Evolutionary conservation across 2,113 vertebrate species (phyloP).

Genomic region (Oncorhynchus gorbuscha): DNA sequence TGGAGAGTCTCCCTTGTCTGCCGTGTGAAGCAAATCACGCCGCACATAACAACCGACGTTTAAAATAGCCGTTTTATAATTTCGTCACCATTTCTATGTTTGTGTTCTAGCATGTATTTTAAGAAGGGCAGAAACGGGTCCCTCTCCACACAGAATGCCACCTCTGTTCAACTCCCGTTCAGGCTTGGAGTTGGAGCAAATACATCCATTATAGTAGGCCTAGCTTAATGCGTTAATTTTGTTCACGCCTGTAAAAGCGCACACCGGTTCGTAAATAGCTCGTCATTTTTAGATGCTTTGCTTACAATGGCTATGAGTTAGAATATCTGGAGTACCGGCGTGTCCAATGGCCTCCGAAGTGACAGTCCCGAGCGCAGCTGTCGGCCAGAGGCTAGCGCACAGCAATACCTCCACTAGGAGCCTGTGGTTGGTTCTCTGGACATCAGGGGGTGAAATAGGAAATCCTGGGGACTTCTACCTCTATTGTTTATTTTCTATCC

Average conservation of each 20-base stretch:
- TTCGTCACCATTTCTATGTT: slow-evolving; percentile 51
- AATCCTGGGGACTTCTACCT: slow-evolving; percentile 49
- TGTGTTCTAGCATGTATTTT: slow-evolving; percentile 23
- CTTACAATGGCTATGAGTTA: slow-evolving; percentile 54
- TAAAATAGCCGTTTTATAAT: slow-evolving; percentile 31
- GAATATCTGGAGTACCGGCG: slow-evolving; percentile 51
- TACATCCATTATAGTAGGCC: too few species aligned
- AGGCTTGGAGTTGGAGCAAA: too few species aligned
- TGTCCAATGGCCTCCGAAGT: slow-evolving; percentile 69
- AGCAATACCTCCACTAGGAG: slow-evolving; percentile 21
- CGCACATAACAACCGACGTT: slow-evolving; percentile 26
- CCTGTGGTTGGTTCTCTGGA: slow-evolving; percentile 34
- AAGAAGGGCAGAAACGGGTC: too few species aligned
- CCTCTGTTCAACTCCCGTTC: too few species aligned
- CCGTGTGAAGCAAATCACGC: slow-evolving; percentile 48
- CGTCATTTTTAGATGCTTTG: slow-evolving; percentile 54
- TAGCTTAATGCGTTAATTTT: neutral
- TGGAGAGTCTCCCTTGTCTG: slow-evolving; percentile 20
- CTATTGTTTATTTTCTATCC: slow-evolving; percentile 20
- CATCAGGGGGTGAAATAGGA: slow-evolving; percentile 43
- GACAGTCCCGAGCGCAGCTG: slow-evolving; percentile 18
- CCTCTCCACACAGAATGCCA: too few species aligned
- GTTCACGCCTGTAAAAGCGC: neutral
- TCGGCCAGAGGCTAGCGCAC: slow-evolving; percentile 39
- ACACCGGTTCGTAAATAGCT: slow-evolving; percentile 38